Conservation (phyloP, 2,888 invertebrate species). For the Coenonympha arcania region DNA sequence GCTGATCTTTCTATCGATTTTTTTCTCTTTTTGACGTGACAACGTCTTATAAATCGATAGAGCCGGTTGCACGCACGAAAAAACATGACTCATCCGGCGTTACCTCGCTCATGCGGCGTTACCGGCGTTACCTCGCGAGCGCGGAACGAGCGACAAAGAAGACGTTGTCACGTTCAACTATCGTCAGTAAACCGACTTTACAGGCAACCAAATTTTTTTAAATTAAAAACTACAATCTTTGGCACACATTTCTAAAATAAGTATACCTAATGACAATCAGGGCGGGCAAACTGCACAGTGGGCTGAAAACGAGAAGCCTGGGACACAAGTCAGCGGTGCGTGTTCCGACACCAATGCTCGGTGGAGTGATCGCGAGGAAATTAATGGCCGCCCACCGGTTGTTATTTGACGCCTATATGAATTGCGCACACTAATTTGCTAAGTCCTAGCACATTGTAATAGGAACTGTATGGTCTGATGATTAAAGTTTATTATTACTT, state of each 20-base stretch:
- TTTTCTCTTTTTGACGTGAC: no score
- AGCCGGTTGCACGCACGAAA: no score
- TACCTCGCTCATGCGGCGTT: no score
- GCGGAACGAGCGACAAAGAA: no score
- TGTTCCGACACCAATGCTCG: slow-evolving; percentile 21
- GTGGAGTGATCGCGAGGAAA: slow-evolving; percentile 16
- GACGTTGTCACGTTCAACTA: no score
- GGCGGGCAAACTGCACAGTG: slow-evolving; percentile 17
- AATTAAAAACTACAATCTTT: neutral
- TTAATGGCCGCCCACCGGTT: slow-evolving; percentile 17
- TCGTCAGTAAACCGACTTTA: no score
- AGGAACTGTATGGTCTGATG: neutral
- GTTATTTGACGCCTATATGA: slow-evolving; percentile 18
- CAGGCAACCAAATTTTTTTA: neutral
- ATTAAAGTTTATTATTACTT: neutral
- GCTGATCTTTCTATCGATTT: no score
- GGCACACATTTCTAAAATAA: neutral
- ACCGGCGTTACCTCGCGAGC: no score
- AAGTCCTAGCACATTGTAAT: neutral
- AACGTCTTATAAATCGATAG: no score
- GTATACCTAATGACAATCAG: slow-evolving; percentile 10
- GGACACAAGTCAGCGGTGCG: slow-evolving; percentile 22
- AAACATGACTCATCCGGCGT: no score
- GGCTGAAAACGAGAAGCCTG: slow-evolving; percentile 22
- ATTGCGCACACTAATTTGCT: neutral